Percentiles rank a stretch among this genome's conserved stretches.
phyloP scores from a whole-genome alignment of 2,797 vertebrate genomes.

The Pelodytes ibericus region DNA sequence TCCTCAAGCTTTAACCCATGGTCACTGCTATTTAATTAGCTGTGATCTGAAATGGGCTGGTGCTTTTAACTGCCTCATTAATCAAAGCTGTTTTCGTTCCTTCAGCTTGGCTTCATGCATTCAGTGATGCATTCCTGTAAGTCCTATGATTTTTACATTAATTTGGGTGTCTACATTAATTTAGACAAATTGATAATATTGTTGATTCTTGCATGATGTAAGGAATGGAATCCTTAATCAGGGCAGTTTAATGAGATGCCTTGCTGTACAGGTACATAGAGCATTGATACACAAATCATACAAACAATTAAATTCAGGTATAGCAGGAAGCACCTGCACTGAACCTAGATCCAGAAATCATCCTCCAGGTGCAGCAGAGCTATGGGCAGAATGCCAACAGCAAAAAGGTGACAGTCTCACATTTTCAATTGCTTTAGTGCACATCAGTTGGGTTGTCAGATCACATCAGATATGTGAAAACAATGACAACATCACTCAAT shows the following conservation, averaged over 20 bases:
- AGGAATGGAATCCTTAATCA: background rate
- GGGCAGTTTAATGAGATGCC: background rate
- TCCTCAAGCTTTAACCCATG: background rate
- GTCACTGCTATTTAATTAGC: background rate
- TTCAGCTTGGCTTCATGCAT: background rate
- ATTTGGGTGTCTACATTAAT: background rate
- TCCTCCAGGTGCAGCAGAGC: no score
- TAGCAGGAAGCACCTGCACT: no score
- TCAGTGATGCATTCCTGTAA: background rate
- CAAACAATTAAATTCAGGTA: no score
- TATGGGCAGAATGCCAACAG: no score
- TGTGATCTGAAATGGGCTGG: constrained; percentile 9
- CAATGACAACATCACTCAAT: no score
- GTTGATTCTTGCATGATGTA: background rate
- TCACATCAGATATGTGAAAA: no score
- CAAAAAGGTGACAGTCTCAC: no score
- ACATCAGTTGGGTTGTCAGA: no score
- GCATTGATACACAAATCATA: no score
- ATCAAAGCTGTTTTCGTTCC: background rate
- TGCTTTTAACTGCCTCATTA: background rate
- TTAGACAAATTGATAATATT: background rate
- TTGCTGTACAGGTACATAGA: background rate
- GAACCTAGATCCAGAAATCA: no score
- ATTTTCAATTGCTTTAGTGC: no score
- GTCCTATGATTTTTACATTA: background rate